These are phyloP conservation scores for Montipora efflorescens DNA, from an alignment of 64 coral and sea anemone species.

Conservation along the genomic window DNA sequence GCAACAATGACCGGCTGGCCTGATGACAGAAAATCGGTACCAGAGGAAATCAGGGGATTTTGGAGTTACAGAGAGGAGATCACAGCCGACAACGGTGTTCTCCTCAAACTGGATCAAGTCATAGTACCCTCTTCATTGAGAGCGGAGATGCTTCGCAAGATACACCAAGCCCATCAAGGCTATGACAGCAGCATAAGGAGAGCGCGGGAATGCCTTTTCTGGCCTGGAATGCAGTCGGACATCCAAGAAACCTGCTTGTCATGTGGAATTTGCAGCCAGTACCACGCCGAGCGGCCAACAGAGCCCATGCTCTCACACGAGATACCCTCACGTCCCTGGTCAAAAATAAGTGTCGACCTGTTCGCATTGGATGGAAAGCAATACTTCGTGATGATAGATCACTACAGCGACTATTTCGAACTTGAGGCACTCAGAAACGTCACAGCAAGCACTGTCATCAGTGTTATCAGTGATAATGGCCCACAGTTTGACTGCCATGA, in stretches of 20 bases:
- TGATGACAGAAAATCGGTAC: background rate
- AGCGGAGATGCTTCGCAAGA: constrained; percentile 64
- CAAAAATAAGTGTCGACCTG: constrained; percentile 53
- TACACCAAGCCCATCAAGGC: constrained; percentile 66
- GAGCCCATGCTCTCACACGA: constrained; percentile 57
- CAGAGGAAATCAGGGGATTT: background rate
- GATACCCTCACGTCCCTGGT: constrained; percentile 37
- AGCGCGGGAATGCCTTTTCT: constrained; percentile 63
- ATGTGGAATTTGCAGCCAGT: constrained; percentile 62
- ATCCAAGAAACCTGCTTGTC: constrained; percentile 48
- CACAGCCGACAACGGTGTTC: background rate
- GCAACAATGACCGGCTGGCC: constrained; percentile 27
- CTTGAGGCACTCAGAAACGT: constrained; percentile 24
- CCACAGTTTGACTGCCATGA: no score
- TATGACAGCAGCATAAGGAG: constrained; percentile 48
- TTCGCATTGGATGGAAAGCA: constrained; percentile 52
- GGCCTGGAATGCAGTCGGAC: constrained; percentile 55
- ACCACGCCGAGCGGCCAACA: constrained; percentile 20
- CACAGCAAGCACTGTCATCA: no score
- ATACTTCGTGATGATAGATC: constrained; percentile 66
- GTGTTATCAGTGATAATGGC: no score
- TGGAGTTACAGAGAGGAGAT: background rate
- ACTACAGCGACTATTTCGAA: constrained; percentile 63
- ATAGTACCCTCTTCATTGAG: constrained; percentile 8
- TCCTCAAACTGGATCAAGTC: background rate